phyloP scores from a whole-genome alignment of 2,797 vertebrate species.

The Acropternis orthonyx region DNA sequence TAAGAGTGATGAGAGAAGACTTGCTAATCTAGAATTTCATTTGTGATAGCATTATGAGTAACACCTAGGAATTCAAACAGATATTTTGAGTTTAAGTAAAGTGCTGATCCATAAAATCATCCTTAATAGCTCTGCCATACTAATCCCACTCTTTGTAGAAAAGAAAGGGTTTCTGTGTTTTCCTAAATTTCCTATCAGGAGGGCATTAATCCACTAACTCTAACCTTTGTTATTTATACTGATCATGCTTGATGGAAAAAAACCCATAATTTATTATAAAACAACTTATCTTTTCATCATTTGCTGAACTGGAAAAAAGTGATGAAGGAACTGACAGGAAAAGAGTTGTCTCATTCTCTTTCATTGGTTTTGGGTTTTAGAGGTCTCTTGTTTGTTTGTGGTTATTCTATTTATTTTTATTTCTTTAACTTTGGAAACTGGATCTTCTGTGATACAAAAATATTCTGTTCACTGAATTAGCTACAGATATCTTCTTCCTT shows the following conservation, averaged over 20 bases:
- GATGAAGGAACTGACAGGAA: background rate
- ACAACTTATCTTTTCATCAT: background rate
- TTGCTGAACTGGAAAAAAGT: background rate
- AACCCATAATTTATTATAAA: background rate
- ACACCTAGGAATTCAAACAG: background rate
- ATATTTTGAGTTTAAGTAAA: background rate
- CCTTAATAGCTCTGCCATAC: background rate
- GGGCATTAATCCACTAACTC: background rate
- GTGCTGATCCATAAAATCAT: background rate
- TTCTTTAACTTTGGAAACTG: background rate
- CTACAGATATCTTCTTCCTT: background rate
- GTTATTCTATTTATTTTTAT: fast-evolving
- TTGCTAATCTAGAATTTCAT: background rate
- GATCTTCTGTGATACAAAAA: background rate
- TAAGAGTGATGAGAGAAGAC: background rate
- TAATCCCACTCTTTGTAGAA: background rate
- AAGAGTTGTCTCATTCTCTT: background rate
- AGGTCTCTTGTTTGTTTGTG: background rate
- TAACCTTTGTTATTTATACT: background rate
- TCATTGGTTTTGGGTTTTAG: background rate
- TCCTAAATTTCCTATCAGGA: background rate
- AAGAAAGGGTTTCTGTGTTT: background rate
- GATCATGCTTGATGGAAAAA: background rate
- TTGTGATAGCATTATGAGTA: background rate
- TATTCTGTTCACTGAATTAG: background rate